Evolutionary conservation across 2,888 invertebrate species (phyloP).

Genomic region (Atherix ibis): DNA sequence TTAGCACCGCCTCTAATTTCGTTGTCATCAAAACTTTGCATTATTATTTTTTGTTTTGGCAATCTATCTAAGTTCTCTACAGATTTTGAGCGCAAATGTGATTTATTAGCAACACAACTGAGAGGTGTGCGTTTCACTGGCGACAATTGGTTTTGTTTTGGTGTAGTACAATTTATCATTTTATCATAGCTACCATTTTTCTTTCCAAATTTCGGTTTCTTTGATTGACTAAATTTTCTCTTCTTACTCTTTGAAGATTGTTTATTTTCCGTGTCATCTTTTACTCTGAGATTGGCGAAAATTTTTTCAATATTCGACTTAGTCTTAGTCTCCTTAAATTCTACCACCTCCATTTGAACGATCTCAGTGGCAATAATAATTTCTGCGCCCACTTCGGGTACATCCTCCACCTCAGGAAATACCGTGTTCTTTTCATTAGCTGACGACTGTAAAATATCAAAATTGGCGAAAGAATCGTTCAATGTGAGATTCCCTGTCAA

Average conservation of each 20-base stretch:
- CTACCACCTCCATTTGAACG: conserved; percentile 9
- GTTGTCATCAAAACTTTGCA: conserved; percentile 8
- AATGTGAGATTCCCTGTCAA: conserved; percentile 1
- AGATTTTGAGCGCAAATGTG: conserved; percentile 9
- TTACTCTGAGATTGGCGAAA: too few species aligned
- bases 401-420: not conserved
- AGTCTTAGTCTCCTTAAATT: conserved; percentile 3
- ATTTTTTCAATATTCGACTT: too few species aligned
- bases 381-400: not conserved
- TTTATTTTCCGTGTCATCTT: conserved; percentile 5
- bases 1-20: too few species aligned
- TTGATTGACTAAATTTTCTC: not conserved
- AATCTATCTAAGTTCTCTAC: conserved; percentile 7
- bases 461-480: conserved; percentile 7
- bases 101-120: conserved; percentile 10
- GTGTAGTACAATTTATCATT: conserved; percentile 3
- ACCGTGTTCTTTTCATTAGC: not conserved
- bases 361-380: not conserved
- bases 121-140: conserved; percentile 10
- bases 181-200: conserved; percentile 7
- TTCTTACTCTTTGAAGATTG: conserved; percentile 8
- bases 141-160: conserved; percentile 2
- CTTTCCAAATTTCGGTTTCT: not conserved
- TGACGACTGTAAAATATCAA: not conserved
- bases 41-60: not conserved